These are phyloP conservation scores for Ferrisia virgata DNA, from an alignment of 2,888 invertebrate species.

Conservation along the genomic window DNA sequence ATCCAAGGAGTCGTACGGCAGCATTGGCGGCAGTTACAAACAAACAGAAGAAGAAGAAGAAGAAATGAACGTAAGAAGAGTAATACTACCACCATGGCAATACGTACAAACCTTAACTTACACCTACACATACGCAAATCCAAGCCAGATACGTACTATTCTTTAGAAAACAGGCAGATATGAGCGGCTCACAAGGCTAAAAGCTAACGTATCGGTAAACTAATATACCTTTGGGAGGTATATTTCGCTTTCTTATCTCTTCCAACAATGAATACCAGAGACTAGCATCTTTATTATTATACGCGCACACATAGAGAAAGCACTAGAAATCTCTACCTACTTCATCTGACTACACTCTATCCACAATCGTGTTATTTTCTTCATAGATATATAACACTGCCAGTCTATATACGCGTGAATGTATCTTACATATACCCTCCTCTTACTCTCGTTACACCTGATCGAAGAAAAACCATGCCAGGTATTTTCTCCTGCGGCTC, in stretches of 20 bases:
- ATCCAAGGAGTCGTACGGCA: not conserved
- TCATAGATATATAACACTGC: too few species aligned
- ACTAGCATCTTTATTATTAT: conserved; percentile 27
- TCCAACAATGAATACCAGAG: conserved; percentile 33
- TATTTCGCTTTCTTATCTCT: conserved; percentile 42
- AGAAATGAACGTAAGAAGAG: not conserved
- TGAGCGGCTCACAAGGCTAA: conserved; percentile 16
- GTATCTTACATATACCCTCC: too few species aligned
- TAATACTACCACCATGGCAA: not conserved
- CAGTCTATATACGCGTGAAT: too few species aligned
- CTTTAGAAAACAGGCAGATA: not conserved
- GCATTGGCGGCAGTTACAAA: not conserved
- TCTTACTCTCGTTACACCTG: too few species aligned
- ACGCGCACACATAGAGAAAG: not conserved
- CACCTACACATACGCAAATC: not conserved
- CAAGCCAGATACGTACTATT: not conserved
- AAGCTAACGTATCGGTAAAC: conserved; percentile 31
- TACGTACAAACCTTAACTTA: not conserved
- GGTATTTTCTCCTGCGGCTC: conserved; percentile 13
- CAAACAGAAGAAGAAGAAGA: not conserved
- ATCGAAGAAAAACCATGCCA: conserved; percentile 31
- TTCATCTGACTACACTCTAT: too few species aligned
- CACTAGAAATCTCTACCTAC: too few species aligned
- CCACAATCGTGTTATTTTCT: too few species aligned
- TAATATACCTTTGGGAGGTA: conserved; percentile 40